A percentile compares a stretch with the other conserved stretches of the same genome.
These are phyloP conservation scores for Ormyrus thymus DNA, from an alignment of 2,888 invertebrate species.

Conservation along the genomic window DNA sequence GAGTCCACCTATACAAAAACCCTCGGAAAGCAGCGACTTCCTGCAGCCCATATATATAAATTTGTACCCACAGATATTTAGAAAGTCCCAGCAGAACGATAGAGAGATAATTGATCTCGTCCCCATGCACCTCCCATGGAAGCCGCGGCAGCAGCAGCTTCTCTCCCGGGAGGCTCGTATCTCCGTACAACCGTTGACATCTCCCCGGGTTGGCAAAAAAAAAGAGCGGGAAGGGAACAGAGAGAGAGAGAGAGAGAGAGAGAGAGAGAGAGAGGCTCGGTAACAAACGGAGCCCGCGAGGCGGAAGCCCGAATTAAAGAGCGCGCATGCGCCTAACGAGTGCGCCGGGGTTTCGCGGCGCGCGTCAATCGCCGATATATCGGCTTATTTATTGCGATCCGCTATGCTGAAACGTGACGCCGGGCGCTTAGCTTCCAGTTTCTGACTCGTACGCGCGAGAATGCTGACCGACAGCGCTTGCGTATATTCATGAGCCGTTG, in stretches of 20 bases:
- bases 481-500: no score
- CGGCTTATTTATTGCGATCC: slow-evolving; percentile 54
- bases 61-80: slow-evolving; percentile 18
- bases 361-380: slow-evolving; percentile 54
- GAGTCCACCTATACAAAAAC: background rate
- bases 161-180: background rate
- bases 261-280: slow-evolving; percentile 8
- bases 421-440: slow-evolving; percentile 65
- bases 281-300: slow-evolving; percentile 38
- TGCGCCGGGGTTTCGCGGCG: slow-evolving; percentile 16
- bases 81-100: slow-evolving; percentile 29
- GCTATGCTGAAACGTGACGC: slow-evolving; percentile 70
- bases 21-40: background rate
- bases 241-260: background rate
- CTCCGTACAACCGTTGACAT: slow-evolving; percentile 9
- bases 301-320: slow-evolving; percentile 50
- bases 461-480: slow-evolving; percentile 16
- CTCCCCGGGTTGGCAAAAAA: slow-evolving; percentile 5
- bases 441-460: slow-evolving; percentile 64
- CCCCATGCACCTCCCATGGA: slow-evolving; percentile 7
- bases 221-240: background rate
- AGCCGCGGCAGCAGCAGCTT: slow-evolving; percentile 6
- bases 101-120: slow-evolving; percentile 50
- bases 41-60: background rate
- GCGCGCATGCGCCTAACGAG: slow-evolving; percentile 22